Evolutionary conservation across 2,888 invertebrate genomes (phyloP), one percentile per base, ranked within the genome.

Genomic region (Diabrotica balteata): DNA sequence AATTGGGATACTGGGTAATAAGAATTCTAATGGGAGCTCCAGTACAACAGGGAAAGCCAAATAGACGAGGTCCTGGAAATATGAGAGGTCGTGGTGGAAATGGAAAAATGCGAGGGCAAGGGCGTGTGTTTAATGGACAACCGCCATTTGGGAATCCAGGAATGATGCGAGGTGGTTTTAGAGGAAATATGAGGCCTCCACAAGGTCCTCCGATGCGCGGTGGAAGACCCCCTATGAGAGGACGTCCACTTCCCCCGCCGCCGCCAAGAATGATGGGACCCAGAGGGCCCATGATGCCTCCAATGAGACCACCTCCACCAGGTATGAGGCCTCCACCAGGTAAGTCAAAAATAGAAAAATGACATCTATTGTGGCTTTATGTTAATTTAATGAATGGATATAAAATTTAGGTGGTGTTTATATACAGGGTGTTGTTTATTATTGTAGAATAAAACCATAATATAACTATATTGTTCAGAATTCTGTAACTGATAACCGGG

Each of bases 261-360:
- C 72, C 72, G 43, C 72, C 72, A 53, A 72, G 74, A n/a, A 77
- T 77, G 76, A 75, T 76, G 72, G 77, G 72, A 7, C 74, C 72
- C 10, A 69, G 78, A 69, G 75, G 78, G 11, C 76, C 75, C 47
- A 77, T 76, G 70, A 68, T 67, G 66, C 74, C 62, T 7, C 72
- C 75, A 1, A 77, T 81, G 77, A 73, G 79, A 46, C 80, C 80
- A 4, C 81, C 79, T 7, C 79, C 78, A 32, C 79, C 76, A 2
- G 73, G 76, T 11, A 73, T 75, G 71, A 62, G 77, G 22, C 76
- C 73, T 7, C 64, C 64, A 10, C 55, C 55, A 57, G 55, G 55
- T 57, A 44, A 7, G 45, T 45, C 10, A 7, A 43, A 52, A 52
- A 22, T 32, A 17, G 32, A 32, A 32, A 17, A 32, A 4, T 32